Evolutionary conservation across 1,140 invertebrate genomes (phyloP).

Genomic region (Drosophila varians): DNA sequence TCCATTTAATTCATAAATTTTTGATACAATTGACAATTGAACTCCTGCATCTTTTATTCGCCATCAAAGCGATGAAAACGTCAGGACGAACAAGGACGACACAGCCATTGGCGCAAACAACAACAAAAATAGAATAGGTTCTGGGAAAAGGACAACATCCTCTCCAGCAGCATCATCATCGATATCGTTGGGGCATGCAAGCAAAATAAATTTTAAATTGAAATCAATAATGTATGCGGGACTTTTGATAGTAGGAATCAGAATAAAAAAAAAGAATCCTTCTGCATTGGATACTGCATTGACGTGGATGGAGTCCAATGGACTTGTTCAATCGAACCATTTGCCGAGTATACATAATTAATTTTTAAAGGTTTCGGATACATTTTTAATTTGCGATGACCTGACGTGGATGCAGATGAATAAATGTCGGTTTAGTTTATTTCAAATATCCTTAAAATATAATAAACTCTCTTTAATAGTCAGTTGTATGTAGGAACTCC

Average conservation of each 20-base stretch:
- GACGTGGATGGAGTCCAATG: constrained; percentile 13
- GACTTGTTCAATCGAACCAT: constrained; percentile 17
- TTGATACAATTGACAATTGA: constrained; percentile 59
- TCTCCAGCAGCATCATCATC: not conserved
- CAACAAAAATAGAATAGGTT: constrained; percentile 5
- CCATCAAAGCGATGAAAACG: constrained; percentile 54
- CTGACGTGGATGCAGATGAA: not conserved
- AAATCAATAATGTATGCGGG: constrained; percentile 67
- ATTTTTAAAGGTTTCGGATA: constrained; percentile 6
- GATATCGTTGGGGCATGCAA: constrained; percentile 10
- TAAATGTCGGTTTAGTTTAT: constrained; percentile 1
- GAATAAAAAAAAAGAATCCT: not conserved
- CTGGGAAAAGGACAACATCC: constrained; percentile 3
- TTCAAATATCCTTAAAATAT: too few species aligned
- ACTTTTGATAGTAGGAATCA: constrained; percentile 22
- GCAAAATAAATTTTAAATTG: constrained; percentile 67
- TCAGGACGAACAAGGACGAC: not conserved
- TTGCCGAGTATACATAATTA: constrained; percentile 24
- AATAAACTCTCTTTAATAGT: too few species aligned
- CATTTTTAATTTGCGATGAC: constrained; percentile 1
- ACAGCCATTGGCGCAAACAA: constrained; percentile 27
- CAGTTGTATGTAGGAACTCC: not conserved
- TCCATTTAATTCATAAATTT: constrained; percentile 70
- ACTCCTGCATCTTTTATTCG: constrained; percentile 65
- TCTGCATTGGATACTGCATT: constrained; percentile 7